phyloP scores from a whole-genome alignment of 1,140 invertebrate genomes.

The Laupala kohalensis region DNA sequence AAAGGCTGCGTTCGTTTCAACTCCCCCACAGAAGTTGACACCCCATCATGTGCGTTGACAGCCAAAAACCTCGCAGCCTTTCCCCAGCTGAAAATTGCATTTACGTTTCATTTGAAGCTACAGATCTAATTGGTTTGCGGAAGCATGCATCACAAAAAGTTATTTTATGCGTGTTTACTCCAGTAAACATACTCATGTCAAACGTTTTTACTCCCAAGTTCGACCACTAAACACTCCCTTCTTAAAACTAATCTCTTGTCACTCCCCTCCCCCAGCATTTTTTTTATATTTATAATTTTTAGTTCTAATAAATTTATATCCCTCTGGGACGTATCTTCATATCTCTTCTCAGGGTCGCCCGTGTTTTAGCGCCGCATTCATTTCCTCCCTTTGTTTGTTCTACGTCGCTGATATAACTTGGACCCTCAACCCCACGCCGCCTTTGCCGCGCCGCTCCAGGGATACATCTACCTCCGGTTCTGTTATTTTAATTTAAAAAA shows the following conservation, averaged over 20 bases:
- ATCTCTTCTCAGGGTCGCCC: not conserved
- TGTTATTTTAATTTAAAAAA: too few relatives aligned
- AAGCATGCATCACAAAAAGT: not conserved
- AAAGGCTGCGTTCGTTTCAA: not conserved
- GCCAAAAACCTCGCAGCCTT: not conserved
- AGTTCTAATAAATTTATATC: not conserved
- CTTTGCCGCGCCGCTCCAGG: too few relatives aligned
- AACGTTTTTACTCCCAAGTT: not conserved
- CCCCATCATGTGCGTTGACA: not conserved
- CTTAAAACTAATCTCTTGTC: not conserved
- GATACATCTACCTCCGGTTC: too few relatives aligned
- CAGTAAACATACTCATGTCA: too few relatives aligned
- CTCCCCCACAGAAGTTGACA: too few relatives aligned
- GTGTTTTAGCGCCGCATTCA: not conserved
- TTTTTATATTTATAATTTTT: not conserved
- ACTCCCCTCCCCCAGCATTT: not conserved
- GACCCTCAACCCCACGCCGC: not conserved
- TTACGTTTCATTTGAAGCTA: not conserved
- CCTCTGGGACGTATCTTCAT: not conserved
- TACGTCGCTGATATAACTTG: not conserved
- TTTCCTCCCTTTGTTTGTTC: not conserved
- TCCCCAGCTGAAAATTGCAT: not conserved
- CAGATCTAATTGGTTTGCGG: not conserved
- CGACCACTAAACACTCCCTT: not conserved
- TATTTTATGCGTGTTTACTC: not conserved